These are phyloP conservation scores for Helicoverpa zea DNA, from an alignment of 1,140 invertebrate species.

Conservation along the genomic window DNA sequence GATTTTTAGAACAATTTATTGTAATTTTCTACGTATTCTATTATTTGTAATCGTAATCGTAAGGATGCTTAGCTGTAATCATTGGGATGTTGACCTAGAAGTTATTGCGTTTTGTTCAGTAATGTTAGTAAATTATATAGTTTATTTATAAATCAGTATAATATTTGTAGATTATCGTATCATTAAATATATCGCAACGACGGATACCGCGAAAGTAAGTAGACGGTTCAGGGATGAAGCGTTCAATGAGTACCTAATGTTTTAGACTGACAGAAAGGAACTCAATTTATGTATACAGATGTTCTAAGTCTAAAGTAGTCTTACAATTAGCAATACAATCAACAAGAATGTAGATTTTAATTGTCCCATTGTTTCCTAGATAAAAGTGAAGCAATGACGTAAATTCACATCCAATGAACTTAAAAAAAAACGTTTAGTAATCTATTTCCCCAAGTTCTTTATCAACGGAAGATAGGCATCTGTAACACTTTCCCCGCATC, in stretches of 20 bases:
- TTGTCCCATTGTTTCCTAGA: neutral
- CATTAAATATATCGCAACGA: too few relatives aligned
- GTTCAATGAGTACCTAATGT: too few relatives aligned
- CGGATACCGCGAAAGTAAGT: neutral
- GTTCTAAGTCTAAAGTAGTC: too few relatives aligned
- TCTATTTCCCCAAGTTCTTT: neutral
- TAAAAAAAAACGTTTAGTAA: neutral
- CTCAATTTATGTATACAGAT: too few relatives aligned
- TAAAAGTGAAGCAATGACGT: neutral
- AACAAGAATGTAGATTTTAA: neutral
- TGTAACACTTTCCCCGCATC: conserved; percentile 16
- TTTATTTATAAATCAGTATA: neutral
- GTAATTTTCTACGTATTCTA: conserved; percentile 6
- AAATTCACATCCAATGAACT: neutral
- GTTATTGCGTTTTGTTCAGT: neutral
- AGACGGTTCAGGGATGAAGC: neutral
- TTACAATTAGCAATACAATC: neutral
- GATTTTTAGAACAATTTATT: conserved; percentile 34
- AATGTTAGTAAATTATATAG: conserved; percentile 1
- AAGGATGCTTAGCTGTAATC: neutral
- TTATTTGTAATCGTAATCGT: neutral
- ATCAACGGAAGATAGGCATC: conserved; percentile 21
- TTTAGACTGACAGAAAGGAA: too few relatives aligned
- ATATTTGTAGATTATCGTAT: neutral
- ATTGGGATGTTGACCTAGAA: conserved; percentile 13